These are phyloP conservation scores for Mimachlamys varia DNA, from an alignment of 2,888 invertebrate genomes.

Conservation along the genomic window DNA sequence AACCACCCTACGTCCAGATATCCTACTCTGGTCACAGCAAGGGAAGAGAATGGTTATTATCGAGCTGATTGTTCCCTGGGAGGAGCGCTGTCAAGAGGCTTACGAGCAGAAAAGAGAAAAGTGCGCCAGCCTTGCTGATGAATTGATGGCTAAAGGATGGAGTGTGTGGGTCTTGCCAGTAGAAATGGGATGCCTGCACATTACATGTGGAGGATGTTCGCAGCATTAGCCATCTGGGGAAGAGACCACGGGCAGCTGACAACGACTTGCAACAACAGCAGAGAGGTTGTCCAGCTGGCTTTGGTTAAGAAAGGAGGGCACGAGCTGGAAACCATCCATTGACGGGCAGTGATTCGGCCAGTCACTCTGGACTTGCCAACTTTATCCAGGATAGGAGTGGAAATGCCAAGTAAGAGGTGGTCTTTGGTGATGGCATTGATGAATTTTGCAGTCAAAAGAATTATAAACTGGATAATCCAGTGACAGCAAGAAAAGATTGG, in stretches of 20 bases:
- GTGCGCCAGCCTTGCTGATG: constrained; percentile 24
- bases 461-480: neutral
- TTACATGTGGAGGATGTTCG: neutral
- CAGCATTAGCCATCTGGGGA: neutral
- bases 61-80: constrained; percentile 37
- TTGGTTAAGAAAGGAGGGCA: no score
- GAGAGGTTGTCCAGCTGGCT: neutral
- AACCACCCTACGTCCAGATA: constrained; percentile 40
- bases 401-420: neutral
- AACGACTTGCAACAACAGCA: neutral
- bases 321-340: neutral
- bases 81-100: neutral
- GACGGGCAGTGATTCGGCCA: neutral
- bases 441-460: neutral
- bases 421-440: neutral
- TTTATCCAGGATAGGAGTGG: neutral
- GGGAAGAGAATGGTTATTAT: constrained; percentile 37
- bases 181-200: neutral
- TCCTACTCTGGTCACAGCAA: constrained; percentile 39
- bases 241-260: neutral
- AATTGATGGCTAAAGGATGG: neutral
- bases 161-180: neutral
- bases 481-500: no score
- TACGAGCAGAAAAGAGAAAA: constrained; percentile 5
- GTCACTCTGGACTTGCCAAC: neutral